These are phyloP conservation scores for Megalurothrips usitatus DNA, from an alignment of 2,888 invertebrate species.

Conservation along the genomic window DNA sequence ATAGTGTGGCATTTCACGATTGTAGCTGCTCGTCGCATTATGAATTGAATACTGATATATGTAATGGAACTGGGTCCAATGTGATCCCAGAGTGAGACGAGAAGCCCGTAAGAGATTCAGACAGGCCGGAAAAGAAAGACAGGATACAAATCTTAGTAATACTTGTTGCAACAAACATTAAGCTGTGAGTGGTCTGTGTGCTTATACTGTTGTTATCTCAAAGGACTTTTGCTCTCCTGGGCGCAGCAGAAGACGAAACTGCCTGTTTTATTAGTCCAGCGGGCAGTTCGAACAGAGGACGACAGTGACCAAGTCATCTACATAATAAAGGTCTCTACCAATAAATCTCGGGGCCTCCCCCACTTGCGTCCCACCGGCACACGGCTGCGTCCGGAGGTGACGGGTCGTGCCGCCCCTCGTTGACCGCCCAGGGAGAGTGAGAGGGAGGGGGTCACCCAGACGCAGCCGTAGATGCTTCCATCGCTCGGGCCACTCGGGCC, in stretches of 20 bases:
- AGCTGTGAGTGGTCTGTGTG: too few species aligned
- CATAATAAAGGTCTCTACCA: conserved; percentile 3
- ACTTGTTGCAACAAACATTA: neutral
- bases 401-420: too few species aligned
- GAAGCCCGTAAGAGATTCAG: neutral
- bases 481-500: neutral
- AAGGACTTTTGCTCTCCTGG: neutral
- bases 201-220: neutral
- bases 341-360: neutral
- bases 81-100: neutral
- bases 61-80: too few species aligned
- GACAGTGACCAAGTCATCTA: conserved; percentile 6
- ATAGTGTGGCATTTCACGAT: neutral
- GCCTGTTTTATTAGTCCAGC: neutral
- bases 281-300: conserved; percentile 9
- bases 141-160: neutral
- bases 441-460: neutral
- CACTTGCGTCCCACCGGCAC: neutral
- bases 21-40: neutral
- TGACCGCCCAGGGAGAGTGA: neutral
- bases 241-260: neutral
- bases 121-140: neutral
- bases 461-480: neutral
- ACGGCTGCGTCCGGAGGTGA: neutral
- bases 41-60: too few species aligned